These are phyloP conservation scores for Bucco capensis DNA, from an alignment of 2,113 vertebrate genomes.

Conservation along the genomic window DNA sequence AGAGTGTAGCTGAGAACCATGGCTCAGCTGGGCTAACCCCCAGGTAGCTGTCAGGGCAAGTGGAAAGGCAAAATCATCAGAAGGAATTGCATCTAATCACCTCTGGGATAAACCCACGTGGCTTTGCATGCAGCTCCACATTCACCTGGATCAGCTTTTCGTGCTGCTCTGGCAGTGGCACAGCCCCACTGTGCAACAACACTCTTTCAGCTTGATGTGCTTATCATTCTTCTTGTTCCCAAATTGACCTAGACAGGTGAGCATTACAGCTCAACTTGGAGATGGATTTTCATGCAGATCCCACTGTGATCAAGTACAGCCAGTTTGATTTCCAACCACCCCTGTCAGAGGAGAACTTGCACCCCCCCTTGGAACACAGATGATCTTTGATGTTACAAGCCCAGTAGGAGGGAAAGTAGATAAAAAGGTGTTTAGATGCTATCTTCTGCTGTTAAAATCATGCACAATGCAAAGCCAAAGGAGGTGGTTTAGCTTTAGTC, in stretches of 20 bases:
- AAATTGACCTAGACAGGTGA: conserved; percentile 62
- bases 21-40: not conserved
- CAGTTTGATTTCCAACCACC: conserved; percentile 53
- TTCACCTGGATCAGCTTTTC: not conserved
- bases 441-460: conserved; percentile 55
- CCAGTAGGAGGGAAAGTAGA: conserved; percentile 49
- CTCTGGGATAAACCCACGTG: not conserved
- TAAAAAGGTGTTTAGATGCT: conserved; percentile 58
- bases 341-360: conserved; percentile 49
- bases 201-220: conserved; percentile 25
- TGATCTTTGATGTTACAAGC: conserved; percentile 54
- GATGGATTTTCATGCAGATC: conserved; percentile 60
- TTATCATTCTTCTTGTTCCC: conserved; percentile 50
- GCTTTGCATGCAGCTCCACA: not conserved
- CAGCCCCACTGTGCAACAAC: conserved; percentile 46
- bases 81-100: not conserved
- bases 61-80: not conserved
- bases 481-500: not conserved
- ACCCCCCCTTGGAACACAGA: conserved; percentile 19
- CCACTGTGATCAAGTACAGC: conserved; percentile 62
- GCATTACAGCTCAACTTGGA: conserved; percentile 48
- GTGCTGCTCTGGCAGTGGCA: not conserved
- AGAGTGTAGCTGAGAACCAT: not conserved
- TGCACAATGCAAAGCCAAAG: conserved; percentile 26
- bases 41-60: not conserved